Evolutionary conservation across 2,113 vertebrate genomes (phyloP).

Genomic region (Bufo bufo): DNA sequence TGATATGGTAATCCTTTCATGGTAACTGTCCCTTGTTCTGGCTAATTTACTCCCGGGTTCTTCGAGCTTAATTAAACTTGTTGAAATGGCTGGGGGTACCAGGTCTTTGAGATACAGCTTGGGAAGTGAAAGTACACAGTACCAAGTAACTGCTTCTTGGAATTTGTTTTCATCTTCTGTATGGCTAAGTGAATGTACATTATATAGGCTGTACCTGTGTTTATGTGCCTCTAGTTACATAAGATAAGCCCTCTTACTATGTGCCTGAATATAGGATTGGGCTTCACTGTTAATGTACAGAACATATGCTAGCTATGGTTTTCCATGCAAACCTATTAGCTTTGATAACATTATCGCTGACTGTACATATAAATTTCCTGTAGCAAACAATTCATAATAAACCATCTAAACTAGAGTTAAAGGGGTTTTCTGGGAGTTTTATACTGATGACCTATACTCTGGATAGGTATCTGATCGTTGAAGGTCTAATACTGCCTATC

Average conservation of each 20-base stretch:
- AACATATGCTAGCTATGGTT: background rate
- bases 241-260: background rate
- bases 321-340: background rate
- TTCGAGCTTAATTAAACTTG: slow-evolving; percentile 59
- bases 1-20: slow-evolving; percentile 60
- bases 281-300: background rate
- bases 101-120: slow-evolving; percentile 48
- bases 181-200: slow-evolving; percentile 25
- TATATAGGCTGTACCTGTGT: slow-evolving; percentile 20
- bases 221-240: background rate
- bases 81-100: slow-evolving; percentile 56
- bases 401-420: too few relatives aligned
- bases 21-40: slow-evolving; percentile 60
- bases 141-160: slow-evolving; percentile 42
- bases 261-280: background rate
- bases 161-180: slow-evolving; percentile 51
- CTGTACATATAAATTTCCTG: background rate
- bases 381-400: background rate
- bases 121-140: slow-evolving; percentile 32
- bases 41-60: slow-evolving; percentile 60
- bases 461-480: too few relatives aligned
- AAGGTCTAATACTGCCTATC: too few relatives aligned
- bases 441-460: too few relatives aligned
- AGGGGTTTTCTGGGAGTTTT: too few relatives aligned
- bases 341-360: background rate